Evolutionary conservation across 2,797 vertebrate species (phyloP).

Genomic region (Rhinella marina): DNA sequence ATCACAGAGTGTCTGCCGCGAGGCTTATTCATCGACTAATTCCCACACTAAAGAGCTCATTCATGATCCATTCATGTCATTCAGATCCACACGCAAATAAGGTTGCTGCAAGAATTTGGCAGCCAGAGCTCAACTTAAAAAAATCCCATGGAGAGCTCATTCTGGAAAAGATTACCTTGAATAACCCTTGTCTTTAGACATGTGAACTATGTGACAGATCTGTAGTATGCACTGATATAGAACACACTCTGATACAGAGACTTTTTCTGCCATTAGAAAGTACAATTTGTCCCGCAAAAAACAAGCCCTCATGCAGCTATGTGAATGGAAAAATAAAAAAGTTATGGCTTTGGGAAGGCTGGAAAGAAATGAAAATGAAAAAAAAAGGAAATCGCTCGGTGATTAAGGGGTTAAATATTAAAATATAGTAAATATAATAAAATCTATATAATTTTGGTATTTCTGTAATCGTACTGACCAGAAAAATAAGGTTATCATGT

Average conservation of each 20-base stretch:
- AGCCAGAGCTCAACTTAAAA: conserved; percentile 12
- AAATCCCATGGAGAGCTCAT: conserved; percentile 16
- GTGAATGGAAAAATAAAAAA: too few relatives aligned
- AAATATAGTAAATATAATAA: too few relatives aligned
- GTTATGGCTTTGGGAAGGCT: too few relatives aligned
- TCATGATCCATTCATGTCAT: conserved; percentile 56
- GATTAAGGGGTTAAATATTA: too few relatives aligned
- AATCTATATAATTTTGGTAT: too few relatives aligned
- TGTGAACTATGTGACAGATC: background rate
- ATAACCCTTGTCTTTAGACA: conserved; percentile 1
- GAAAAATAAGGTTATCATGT: too few relatives aligned
- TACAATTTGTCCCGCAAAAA: too few relatives aligned
- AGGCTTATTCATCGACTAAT: conserved; percentile 46
- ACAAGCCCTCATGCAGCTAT: too few relatives aligned
- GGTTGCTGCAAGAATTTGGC: conserved; percentile 33
- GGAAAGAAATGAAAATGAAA: too few relatives aligned
- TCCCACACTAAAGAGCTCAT: conserved; percentile 48
- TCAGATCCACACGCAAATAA: conserved; percentile 49
- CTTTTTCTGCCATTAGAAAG: too few relatives aligned
- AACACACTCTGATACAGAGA: background rate
- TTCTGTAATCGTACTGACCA: too few relatives aligned
- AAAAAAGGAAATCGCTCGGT: too few relatives aligned
- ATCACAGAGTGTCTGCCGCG: conserved; percentile 40
- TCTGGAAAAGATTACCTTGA: background rate
- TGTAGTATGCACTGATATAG: background rate